A percentile compares a stretch with the other conserved stretches of the same genome.
phyloP scores from a whole-genome alignment of 2,797 vertebrate genomes.

The Eulemur coronatus region DNA sequence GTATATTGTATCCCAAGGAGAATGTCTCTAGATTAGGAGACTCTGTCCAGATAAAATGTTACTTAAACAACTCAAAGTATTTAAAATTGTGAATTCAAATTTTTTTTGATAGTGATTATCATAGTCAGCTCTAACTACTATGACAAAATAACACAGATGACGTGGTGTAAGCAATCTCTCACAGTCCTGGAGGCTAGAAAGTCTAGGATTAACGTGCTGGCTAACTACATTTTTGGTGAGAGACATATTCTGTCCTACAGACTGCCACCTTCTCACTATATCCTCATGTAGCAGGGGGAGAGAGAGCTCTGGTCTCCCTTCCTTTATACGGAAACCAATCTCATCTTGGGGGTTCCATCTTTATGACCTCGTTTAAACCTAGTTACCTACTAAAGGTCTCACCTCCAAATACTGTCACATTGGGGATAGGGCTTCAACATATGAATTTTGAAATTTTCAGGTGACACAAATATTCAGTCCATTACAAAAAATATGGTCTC shows the following conservation, averaged over 20 bases:
- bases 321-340: neutral
- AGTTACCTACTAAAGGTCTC: neutral
- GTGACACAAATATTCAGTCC: neutral
- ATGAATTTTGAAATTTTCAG: neutral
- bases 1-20: neutral
- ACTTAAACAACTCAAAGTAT: neutral
- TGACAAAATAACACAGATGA: neutral
- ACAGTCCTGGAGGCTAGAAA: neutral
- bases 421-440: neutral
- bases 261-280: neutral
- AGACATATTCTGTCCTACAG: too few species aligned
- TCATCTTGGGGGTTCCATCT: neutral
- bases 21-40: neutral
- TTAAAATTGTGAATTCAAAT: neutral
- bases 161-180: neutral
- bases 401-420: neutral
- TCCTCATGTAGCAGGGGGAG: neutral
- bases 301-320: neutral
- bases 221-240: neutral
- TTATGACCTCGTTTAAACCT: neutral
- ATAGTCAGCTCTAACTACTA: neutral
- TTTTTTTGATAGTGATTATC: neutral
- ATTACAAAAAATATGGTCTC: neutral
- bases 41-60: neutral
- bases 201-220: neutral